Evolutionary conservation across 23 tunicate species (phyloP), one percentile per base, ranked within the genome.

Genomic region (Diplosoma virens): DNA sequence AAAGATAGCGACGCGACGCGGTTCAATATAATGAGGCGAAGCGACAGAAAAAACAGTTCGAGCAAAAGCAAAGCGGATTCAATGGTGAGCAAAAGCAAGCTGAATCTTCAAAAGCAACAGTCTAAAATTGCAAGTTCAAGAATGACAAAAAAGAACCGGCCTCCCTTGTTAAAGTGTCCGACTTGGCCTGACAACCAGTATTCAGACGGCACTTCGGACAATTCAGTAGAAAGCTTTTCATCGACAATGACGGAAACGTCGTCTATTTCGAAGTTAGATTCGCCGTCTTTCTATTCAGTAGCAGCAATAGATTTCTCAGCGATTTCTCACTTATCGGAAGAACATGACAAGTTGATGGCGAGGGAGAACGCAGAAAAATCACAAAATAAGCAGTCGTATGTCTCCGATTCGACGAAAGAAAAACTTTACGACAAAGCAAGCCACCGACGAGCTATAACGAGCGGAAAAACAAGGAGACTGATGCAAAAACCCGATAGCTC

Each of bases 281-380:
- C 84, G 7, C 84, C 84, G 24, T 80, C 87, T 3, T 82, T 64
- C 37, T 82, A 82, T 52, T 61, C 72, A 23, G 37, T 34, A 47
- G 23, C 74, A 46, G 66, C 71, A 18, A 82, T 82, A 17, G 87
- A 82, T 35, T 82, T 82, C 37, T 73, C 87, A 14, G 87, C 87
- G 7, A 82, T 82, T 25, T 82, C 87, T 0, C 87, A 82, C 52
- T 66, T 82, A 1, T 74, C 87, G n/a, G 80, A 65, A 54, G 79
- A 73, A 27, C 87, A 82, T 25, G 80, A 82, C 67, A 61, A 66
- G 67, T 47, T 34, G 25, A 50, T 82, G 67, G 86, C 84, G 11
- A 77, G 68, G 41, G 84, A 80, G 56, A 80, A 65, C 21, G 63
- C 77, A 14, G 83, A 78, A 30, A 63, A 61, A 61, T 16, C 41